Evolutionary conservation across 2,888 invertebrate genomes (phyloP).

Genomic region (Chrysotoxum bicinctum): DNA sequence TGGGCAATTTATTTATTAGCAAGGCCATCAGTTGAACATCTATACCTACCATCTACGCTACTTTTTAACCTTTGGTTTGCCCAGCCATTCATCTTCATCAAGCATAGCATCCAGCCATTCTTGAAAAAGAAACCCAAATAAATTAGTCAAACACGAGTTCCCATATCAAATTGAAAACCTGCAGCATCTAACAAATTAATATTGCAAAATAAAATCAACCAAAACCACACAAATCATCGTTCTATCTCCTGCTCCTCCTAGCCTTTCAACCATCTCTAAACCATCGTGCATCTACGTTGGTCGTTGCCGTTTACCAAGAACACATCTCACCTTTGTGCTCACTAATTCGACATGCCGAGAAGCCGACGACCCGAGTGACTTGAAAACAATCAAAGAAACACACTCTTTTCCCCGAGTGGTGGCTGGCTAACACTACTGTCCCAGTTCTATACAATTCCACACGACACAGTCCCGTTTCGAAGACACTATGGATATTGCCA

Average conservation of each 20-base stretch:
- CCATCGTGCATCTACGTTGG: neutral
- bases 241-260: neutral
- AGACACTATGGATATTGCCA: slow-evolving; percentile 62
- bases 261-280: neutral
- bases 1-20: neutral
- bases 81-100: slow-evolving; percentile 1
- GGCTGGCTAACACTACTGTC: slow-evolving; percentile 34
- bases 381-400: slow-evolving; percentile 47
- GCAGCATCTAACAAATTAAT: neutral
- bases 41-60: too few relatives aligned
- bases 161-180: slow-evolving; percentile 28
- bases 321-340: slow-evolving; percentile 60
- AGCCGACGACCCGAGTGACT: slow-evolving; percentile 66
- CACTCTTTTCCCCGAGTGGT: neutral
- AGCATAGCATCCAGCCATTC: neutral
- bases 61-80: neutral
- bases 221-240: slow-evolving; percentile 45
- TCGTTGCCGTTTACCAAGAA: neutral
- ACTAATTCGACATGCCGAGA: slow-evolving; percentile 59
- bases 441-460: slow-evolving; percentile 56
- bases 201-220: slow-evolving; percentile 6
- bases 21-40: too few relatives aligned
- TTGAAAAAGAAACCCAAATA: neutral
- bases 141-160: slow-evolving; percentile 17
- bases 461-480: slow-evolving; percentile 61